Base-by-base conservation (phyloP, 2,888 invertebrate species). In the Chalcosyrphus nemorum region DNA sequence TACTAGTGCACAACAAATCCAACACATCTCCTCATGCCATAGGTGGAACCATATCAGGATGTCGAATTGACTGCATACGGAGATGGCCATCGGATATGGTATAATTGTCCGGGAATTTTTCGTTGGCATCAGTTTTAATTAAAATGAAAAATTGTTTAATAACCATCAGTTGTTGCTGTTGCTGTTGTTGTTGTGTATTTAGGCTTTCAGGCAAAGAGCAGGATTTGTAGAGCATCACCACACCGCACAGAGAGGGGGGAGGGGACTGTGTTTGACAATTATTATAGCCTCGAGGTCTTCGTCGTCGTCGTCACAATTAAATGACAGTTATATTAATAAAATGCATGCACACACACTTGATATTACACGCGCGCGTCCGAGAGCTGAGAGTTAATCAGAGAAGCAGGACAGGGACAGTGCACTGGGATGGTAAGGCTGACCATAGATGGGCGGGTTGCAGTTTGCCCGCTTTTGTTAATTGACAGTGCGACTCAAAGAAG, bases 81-180 rank as follows among this genome's bases (percentile, higher is more conserved):
- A 76, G 81, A 85, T 85, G 59, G 66, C 65, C 82, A 72, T 85
- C 86, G 74, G 86, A 86, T 86, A 86, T 86, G 86, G 86, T 75
- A 86, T 86, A 86, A 86, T 86, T 86, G 82, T 74, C 70, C 66
- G 47, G 71, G 82, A 80, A 82, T 86, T 86, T 86, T 82, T 81
- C 80, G 76, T 74, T 86, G 86, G 66, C 86, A 86, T 84, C 78
- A 56, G 76, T 82, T 82, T 86, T 86, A 86, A 86, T 86, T 86
- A 86, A 86, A 86, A 86, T 86, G 86, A 86, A 86, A 86, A 86
- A 86, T 86, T 86, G 86, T 80, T 84, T 84, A 84, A 84, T 84
- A 84, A 78, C 78, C 78, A n/a, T n/a, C n/a, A n/a, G n/a, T n/a
- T n/a, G n/a, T n/a, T n/a, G n/a, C 68, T 74, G 63, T 63, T 63